phyloP scores from a whole-genome alignment of 2,113 vertebrate genomes.

The Smithornis capensis region DNA sequence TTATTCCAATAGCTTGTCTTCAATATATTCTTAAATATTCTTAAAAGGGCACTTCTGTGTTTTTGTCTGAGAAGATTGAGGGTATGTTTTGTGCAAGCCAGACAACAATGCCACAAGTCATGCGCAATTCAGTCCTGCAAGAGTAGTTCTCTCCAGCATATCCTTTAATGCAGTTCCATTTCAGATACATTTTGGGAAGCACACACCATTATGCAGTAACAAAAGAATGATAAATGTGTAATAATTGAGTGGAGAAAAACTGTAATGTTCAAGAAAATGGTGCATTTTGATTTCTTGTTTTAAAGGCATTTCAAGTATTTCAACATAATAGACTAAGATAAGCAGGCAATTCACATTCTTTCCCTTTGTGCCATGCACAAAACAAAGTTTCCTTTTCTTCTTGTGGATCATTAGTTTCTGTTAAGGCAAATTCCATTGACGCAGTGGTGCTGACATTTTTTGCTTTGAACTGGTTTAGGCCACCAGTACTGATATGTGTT shows the following conservation, averaged over 20 bases:
- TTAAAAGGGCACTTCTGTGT: background rate
- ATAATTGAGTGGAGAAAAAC: background rate
- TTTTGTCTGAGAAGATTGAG: background rate
- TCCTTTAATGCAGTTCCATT: background rate
- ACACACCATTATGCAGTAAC: background rate
- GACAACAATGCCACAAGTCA: background rate
- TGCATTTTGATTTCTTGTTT: background rate
- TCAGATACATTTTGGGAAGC: background rate
- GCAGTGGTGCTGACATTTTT: background rate
- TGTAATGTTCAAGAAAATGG: background rate
- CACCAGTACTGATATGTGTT: rapidly evolving
- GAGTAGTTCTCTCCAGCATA: background rate
- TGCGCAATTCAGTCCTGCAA: rapidly evolving
- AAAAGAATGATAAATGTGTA: background rate
- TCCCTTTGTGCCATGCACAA: background rate
- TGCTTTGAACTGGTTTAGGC: background rate
- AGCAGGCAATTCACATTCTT: background rate
- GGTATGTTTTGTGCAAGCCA: background rate
- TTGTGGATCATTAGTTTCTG: background rate
- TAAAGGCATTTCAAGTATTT: background rate
- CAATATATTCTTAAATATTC: background rate
- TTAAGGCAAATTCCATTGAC: background rate
- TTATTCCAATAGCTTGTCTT: background rate
- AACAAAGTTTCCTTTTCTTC: background rate
- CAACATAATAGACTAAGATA: background rate